Conservation (phyloP, 2,113 vertebrate genomes). For the Strix aluco region DNA sequence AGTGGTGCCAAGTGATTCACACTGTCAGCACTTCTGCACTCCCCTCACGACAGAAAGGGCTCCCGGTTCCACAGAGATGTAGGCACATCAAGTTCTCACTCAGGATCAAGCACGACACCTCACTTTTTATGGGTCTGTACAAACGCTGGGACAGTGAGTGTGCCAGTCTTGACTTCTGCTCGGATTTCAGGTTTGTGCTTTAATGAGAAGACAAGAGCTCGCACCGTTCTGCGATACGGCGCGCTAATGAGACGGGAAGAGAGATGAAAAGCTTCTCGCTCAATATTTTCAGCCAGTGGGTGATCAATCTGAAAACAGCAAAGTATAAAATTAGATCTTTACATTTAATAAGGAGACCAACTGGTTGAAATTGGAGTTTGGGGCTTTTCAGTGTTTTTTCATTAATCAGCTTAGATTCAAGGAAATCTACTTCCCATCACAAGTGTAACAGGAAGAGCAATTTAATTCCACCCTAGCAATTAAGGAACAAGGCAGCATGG, state of each 20-base stretch:
- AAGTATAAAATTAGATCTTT: conserved; percentile 79
- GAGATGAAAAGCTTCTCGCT: conserved; percentile 93
- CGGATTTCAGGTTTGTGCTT: conserved; percentile 86
- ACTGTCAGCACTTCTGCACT: neutral
- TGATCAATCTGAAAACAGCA: conserved; percentile 86
- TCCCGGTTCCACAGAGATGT: neutral
- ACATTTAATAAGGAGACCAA: conserved; percentile 72
- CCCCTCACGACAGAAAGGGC: neutral
- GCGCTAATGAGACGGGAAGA: conserved; percentile 86
- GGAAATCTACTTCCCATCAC: conserved; percentile 76
- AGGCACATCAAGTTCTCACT: neutral
- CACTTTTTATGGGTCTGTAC: conserved; percentile 90
- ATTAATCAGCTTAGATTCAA: conserved; percentile 77
- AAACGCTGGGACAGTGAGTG: conserved; percentile 76
- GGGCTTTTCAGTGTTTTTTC: conserved; percentile 69
- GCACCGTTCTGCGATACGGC: conserved; percentile 85
- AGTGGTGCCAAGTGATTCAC: neutral
- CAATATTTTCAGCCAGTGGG: conserved; percentile 92
- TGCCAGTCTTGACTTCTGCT: conserved; percentile 80
- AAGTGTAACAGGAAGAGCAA: conserved; percentile 79
- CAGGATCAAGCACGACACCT: neutral
- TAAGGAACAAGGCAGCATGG: conserved; percentile 75
- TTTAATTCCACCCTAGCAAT: conserved; percentile 81
- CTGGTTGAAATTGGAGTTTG: conserved; percentile 65
- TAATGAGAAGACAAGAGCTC: conserved; percentile 92